phyloP scores from a whole-genome alignment of 2,113 vertebrate species.

The Poeciliopsis retropinna region DNA sequence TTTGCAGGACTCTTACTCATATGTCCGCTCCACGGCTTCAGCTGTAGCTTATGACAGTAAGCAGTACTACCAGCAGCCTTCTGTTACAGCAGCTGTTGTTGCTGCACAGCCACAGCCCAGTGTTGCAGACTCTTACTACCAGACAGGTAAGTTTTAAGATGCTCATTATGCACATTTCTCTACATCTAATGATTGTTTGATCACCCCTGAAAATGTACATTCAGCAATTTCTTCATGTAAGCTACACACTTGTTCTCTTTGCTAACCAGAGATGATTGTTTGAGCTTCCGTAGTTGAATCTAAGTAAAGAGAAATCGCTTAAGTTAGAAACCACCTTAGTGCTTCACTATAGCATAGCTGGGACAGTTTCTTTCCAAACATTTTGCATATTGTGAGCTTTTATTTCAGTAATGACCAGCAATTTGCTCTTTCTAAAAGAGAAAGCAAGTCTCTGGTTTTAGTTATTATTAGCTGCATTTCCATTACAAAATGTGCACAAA shows the following conservation, averaged over 20 bases:
- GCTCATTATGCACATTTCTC: not conserved
- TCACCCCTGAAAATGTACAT: no score
- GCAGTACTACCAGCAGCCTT: constrained; percentile 96
- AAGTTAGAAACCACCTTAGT: no score
- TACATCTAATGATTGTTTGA: not conserved
- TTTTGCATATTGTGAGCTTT: no score
- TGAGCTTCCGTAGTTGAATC: no score
- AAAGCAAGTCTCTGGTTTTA: no score
- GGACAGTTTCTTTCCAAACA: no score
- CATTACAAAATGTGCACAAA: no score
- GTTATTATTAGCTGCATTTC: no score
- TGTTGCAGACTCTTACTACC: constrained; percentile 96
- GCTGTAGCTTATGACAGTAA: constrained; percentile 96
- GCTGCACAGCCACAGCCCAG: constrained; percentile 92
- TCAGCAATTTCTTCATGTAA: not conserved
- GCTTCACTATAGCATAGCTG: no score
- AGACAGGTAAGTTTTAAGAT: constrained; percentile 84
- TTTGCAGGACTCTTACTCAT: constrained; percentile 93
- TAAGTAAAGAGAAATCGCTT: no score
- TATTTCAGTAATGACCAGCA: no score
- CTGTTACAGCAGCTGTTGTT: constrained; percentile 89
- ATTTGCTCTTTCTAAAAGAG: no score
- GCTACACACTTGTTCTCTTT: not conserved
- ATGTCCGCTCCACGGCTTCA: constrained; percentile 92
- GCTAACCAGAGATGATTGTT: not conserved